Evolutionary conservation across 2,113 vertebrate species (phyloP), one percentile per base, ranked within the genome.

Genomic region (Cyprinodon brontotheroides): DNA sequence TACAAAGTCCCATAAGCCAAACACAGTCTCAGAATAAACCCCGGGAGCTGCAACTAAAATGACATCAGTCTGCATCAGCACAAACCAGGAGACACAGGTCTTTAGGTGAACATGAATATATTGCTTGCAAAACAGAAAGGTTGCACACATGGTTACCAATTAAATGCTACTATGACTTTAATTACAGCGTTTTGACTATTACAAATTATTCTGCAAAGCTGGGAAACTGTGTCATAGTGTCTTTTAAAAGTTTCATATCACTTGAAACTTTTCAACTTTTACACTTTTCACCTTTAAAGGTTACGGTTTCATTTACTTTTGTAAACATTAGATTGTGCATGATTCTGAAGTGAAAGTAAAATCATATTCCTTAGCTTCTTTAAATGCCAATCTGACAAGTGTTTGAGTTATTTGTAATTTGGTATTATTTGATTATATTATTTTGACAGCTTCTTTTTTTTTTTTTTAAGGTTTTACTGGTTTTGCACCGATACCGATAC

Each of bases 1-100:
- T 37, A 65, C 64, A 83, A 83, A 83, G 79, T 41, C 43, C 40
- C 14, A 60, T 13, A 59, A 60, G 80, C 65, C 70, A 85, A 87
- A 86, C 36, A 70, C 47, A 60, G 48, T 40, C 84, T 70, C 36
- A 66, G 86, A 86, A 89, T 80, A 80, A 84, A 86, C 80, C 70
- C 79, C 68, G 78, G 29, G n/a, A 75, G 84, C 61, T 80, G 62
- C 70, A 65, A 72, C 50, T 43, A 59, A 68, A 69, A 85, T 90
- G 70, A 89, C 80, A 77, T 91, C 83, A 88, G n/a, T n/a, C 43
- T 37, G 69, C 72, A 75, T 78, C 74, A 66, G 73, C 70, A 76
- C 48, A 29, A 59, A 64, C 60, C 78, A 60, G 77, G 20, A 66
- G 38, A 72, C 45, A 22, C 22, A 53, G 45, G 45, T 38, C 22